Conservation (phyloP, 2,113 vertebrate genomes). For the Dasyurus viverrinus region DNA sequence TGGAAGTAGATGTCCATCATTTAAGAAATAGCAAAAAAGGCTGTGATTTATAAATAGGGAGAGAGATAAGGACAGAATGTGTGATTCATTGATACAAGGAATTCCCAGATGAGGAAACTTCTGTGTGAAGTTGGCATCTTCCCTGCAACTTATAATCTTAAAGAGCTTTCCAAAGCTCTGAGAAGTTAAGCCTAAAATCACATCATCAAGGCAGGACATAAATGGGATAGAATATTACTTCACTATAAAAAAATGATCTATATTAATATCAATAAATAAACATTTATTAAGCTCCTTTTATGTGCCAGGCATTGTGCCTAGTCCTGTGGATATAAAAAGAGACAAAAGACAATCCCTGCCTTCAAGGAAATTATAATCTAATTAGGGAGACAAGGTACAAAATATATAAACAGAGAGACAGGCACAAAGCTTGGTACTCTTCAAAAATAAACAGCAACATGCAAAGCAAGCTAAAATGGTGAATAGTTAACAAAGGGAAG, state of each 20-base stretch:
- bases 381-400: background rate
- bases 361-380: background rate
- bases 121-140: background rate
- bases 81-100: too few relatives aligned
- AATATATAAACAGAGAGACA: background rate
- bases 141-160: background rate
- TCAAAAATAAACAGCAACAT: too few relatives aligned
- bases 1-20: too few relatives aligned
- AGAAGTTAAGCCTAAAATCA: background rate
- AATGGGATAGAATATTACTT: background rate
- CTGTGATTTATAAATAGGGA: too few relatives aligned
- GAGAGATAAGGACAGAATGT: too few relatives aligned
- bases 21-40: too few relatives aligned
- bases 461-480: background rate
- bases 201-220: background rate
- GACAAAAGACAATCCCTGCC: background rate
- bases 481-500: background rate
- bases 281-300: background rate
- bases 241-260: background rate
- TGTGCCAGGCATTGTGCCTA: background rate
- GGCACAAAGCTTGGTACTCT: too few relatives aligned
- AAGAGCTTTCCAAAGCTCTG: background rate
- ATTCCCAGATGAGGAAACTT: too few relatives aligned
- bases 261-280: background rate
- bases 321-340: background rate